Evolutionary conservation across 2,888 invertebrate genomes (phyloP), one percentile per base, ranked within the genome.

Genomic region (Drosophila hamatofila): DNA sequence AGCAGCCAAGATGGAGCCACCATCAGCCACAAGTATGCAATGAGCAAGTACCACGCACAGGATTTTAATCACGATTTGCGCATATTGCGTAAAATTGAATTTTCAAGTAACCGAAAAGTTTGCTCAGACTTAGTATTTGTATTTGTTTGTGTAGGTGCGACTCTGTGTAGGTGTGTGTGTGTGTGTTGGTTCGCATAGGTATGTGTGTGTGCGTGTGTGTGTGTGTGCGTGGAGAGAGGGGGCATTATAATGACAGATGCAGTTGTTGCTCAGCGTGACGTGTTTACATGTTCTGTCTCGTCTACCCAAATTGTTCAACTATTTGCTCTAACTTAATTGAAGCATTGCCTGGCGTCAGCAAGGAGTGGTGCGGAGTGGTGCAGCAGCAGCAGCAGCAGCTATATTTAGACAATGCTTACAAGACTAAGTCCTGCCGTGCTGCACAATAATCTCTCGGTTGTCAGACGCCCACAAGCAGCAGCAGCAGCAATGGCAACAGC

Each of bases 51-150:
- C 55, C 69, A 72, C 78, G 82, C 79, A 71, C 80, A 56, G 71
- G 80, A 85, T 80, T 88, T 83, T 88, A 87, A 88, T 88, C 86
- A 83, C 76, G 86, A 84, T 90, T 89, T 90, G 89, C 79, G 87
- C 90, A 86, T 84, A 78, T 88, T 84, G 90, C 90, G 90, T 88
- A 88, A 90, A 90, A 90, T 90, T 90, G 83, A 90, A 89, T 88
- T 90, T 90, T 79, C 79, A 79, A 81, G 80, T 87, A 84, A 69
- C 83, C 77, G 72, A 81, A 80, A 77, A 80, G 54, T 67, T 71
- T 72, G 35, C 44, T 44, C 42, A 48, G 46, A 39, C 68, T 55
- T 48, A 46, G 51, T n/a, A 64, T 65, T 70, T 72, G 60, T 41
- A 61, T 57, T 6, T 55, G 33, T 51, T 27, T 51, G n/a, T 35